These are phyloP conservation scores for Drosophila orena DNA, from an alignment of 1,140 invertebrate species.

Conservation along the genomic window DNA sequence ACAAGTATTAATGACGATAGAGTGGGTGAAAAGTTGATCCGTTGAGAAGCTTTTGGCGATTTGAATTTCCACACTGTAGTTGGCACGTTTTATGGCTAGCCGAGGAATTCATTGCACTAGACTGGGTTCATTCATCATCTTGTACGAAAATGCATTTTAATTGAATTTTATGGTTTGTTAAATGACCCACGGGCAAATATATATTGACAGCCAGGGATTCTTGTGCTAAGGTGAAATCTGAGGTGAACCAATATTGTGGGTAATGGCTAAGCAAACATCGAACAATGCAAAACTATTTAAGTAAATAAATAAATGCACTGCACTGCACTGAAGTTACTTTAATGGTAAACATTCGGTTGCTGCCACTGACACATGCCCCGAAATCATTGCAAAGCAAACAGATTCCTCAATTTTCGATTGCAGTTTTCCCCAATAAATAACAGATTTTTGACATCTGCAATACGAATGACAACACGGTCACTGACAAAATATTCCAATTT, in stretches of 20 bases:
- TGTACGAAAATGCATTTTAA: slow-evolving; percentile 31
- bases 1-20: slow-evolving; percentile 66
- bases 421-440: slow-evolving; percentile 31
- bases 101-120: slow-evolving; percentile 16
- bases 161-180: slow-evolving; percentile 24
- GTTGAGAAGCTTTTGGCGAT: slow-evolving; percentile 16
- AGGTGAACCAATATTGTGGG: slow-evolving; percentile 20
- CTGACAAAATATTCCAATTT: slow-evolving; percentile 28
- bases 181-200: slow-evolving; percentile 5
- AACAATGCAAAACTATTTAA: neutral
- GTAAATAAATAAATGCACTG: slow-evolving; percentile 2
- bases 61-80: slow-evolving; percentile 20
- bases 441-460: slow-evolving; percentile 20
- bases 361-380: slow-evolving; percentile 13
- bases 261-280: slow-evolving; percentile 5
- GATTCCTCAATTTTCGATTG: slow-evolving; percentile 21
- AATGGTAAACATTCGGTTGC: slow-evolving; percentile 7
- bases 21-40: slow-evolving; percentile 10
- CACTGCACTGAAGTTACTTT: neutral
- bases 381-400: slow-evolving; percentile 32
- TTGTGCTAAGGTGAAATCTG: slow-evolving; percentile 2
- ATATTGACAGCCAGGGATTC: neutral
- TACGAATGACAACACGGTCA: slow-evolving; percentile 1
- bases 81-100: slow-evolving; percentile 29
- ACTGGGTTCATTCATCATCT: slow-evolving; percentile 25